A percentile compares a stretch with the other conserved stretches of the same genome.
phyloP scores from a whole-genome alignment of 2,888 invertebrate genomes.

The Cryptus viduatorius region DNA sequence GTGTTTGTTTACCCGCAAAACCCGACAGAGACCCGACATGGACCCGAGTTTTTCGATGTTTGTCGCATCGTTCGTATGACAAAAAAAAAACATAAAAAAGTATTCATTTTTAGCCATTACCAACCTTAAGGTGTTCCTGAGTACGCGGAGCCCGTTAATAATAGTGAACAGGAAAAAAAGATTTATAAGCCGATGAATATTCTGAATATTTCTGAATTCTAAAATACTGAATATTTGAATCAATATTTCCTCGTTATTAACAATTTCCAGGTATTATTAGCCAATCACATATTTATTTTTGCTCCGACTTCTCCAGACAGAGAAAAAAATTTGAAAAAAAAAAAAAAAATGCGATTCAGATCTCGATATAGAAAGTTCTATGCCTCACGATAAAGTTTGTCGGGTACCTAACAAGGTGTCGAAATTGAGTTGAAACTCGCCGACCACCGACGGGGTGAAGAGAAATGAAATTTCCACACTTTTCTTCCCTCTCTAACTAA shows the following conservation, averaged over 20 bases:
- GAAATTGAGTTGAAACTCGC: constrained; percentile 43
- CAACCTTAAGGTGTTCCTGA: too few relatives aligned
- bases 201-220: too few relatives aligned
- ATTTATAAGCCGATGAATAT: too few relatives aligned
- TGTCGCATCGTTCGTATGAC: too few relatives aligned
- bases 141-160: too few relatives aligned
- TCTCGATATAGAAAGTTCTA: not conserved
- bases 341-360: not conserved
- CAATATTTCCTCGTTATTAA: not conserved
- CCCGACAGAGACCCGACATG: too few relatives aligned
- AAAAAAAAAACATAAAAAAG: too few relatives aligned
- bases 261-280: not conserved
- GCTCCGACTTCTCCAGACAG: not conserved
- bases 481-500: constrained; percentile 51
- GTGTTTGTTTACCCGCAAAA: too few relatives aligned
- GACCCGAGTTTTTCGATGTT: too few relatives aligned
- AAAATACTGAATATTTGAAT: too few relatives aligned
- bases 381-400: not conserved
- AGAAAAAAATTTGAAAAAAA: not conserved
- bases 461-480: constrained; percentile 64
- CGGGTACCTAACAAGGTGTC: constrained; percentile 22
- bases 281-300: not conserved
- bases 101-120: too few relatives aligned
- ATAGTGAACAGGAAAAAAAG: too few relatives aligned
- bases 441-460: constrained; percentile 32